Evolutionary conservation across 2,113 vertebrate species (phyloP).

Genomic region (Zingel zingel): DNA sequence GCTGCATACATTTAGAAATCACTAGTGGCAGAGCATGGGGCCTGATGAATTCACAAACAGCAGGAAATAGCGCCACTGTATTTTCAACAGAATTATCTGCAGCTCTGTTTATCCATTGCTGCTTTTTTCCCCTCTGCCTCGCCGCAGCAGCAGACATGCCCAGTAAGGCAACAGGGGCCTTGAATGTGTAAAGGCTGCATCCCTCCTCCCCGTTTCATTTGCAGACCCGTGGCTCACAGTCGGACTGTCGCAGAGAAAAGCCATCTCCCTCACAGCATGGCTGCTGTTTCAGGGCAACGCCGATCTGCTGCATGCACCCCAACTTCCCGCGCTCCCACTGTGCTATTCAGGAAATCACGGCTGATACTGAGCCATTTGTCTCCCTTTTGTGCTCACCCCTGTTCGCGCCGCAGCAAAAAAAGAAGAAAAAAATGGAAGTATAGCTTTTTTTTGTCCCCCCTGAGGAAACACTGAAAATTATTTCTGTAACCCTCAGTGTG

Average conservation of each 20-base stretch:
- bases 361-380: slow-evolving; percentile 80
- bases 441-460: slow-evolving; percentile 27
- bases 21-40: slow-evolving; percentile 70
- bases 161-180: slow-evolving; percentile 67
- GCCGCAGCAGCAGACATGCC: slow-evolving; percentile 67
- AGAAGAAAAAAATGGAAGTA: slow-evolving; percentile 7
- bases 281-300: slow-evolving; percentile 73
- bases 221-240: slow-evolving; percentile 77
- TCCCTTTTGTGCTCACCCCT: slow-evolving; percentile 72
- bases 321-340: slow-evolving; percentile 78
- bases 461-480: slow-evolving; percentile 76
- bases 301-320: slow-evolving; percentile 70
- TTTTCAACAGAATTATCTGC: slow-evolving; percentile 74
- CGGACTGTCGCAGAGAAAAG: slow-evolving; percentile 82
- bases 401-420: slow-evolving; percentile 46
- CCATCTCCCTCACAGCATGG: slow-evolving; percentile 85
- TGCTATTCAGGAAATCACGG: slow-evolving; percentile 82
- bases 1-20: slow-evolving; percentile 78
- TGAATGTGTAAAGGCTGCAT: slow-evolving; percentile 65
- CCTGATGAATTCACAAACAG: slow-evolving; percentile 78
- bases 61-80: slow-evolving; percentile 54
- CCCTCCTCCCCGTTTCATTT: slow-evolving; percentile 76
- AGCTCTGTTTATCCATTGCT: slow-evolving; percentile 72
- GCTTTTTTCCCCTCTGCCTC: slow-evolving; percentile 31
- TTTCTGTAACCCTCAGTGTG: slow-evolving; percentile 74